Base-by-base conservation (phyloP, 2,888 invertebrate genomes). In the Leucophora obtusa region DNA sequence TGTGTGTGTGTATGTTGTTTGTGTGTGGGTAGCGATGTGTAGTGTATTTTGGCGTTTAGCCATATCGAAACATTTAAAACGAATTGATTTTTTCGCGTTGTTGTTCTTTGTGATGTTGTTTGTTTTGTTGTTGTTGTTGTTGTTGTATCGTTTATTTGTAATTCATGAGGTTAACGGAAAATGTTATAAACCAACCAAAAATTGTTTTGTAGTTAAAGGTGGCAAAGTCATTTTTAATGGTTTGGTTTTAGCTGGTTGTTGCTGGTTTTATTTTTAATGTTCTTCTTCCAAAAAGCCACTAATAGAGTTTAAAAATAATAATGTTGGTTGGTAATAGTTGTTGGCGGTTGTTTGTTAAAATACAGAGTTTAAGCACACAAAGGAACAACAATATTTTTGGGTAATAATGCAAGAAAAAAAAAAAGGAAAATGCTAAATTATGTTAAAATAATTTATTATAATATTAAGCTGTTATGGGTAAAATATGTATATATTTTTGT, bases 11-110 rank as follows among this genome's bases (percentile, higher is more conserved):
- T n/a, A 5, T 6, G 43, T 11, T n/a, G n/a, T n/a, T n/a, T n/a
- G 43, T 35, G 7, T 10, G 35, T 35, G 35, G 1, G 35, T 35
- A 35, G 2, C 8, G 8, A 14, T 2, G 43, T 47, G n/a, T 47
- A n/a, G n/a, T n/a, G 43, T n/a, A 54, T 74, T 79, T 79, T 79
- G 79, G 75, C 79, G 38, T 71, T 75, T 53, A 79, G 79, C 75
- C 79, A 79, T 71, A 53, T 75, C 33, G 56, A 62, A 71, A 66
- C 70, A 75, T 79, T 75, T 66, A 62, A 75, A 54, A 66, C 17
- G 75, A 75, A 75, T 75, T 75, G 68, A 71, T 71, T 79, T 66
- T 79, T n/a, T n/a, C n/a, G n/a, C n/a, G 11, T 35, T 53, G 62
- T 17, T 73, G 1, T 7, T 63, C 3, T 5, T n/a, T n/a, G n/a